Percentiles rank a stretch among this genome's conserved stretches.
phyloP scores from a whole-genome alignment of 2,113 vertebrate species.

The Phodopus roborovskii region DNA sequence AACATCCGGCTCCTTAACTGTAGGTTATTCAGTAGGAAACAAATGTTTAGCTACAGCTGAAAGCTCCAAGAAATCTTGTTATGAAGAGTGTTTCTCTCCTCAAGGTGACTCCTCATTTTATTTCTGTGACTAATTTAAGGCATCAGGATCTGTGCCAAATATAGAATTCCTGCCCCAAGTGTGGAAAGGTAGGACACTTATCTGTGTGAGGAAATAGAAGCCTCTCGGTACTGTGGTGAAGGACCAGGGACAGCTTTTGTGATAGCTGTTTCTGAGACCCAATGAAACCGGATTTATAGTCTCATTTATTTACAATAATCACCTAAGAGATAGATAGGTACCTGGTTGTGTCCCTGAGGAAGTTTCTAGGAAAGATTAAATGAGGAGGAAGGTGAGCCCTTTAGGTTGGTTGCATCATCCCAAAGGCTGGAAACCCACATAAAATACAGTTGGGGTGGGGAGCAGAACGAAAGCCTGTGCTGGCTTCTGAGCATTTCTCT shows the following conservation, averaged over 20 bases:
- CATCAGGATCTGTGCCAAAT: conserved; percentile 21
- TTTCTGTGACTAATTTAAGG: conserved; percentile 22
- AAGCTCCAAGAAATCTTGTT: conserved; percentile 23
- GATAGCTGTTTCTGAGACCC: no score
- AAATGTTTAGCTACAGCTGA: conserved; percentile 70
- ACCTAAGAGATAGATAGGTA: no score
- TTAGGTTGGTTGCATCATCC: background rate
- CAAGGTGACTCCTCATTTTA: background rate
- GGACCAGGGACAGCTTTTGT: no score
- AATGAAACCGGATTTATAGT: no score
- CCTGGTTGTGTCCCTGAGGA: background rate
- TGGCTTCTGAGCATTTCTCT: no score
- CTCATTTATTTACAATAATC: no score
- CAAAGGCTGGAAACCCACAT: background rate
- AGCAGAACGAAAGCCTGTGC: background rate
- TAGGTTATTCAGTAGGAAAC: conserved; percentile 70
- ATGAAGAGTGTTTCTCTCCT: background rate
- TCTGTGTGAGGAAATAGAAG: background rate
- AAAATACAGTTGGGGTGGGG: background rate
- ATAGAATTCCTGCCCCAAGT: no score
- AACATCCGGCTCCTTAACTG: conserved; percentile 54
- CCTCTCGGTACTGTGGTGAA: no score
- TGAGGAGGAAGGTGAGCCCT: no score
- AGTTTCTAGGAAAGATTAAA: background rate
- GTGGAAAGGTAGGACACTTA: background rate